Conservation (phyloP, 2,797 vertebrate genomes). For the Acanthis flammea region DNA sequence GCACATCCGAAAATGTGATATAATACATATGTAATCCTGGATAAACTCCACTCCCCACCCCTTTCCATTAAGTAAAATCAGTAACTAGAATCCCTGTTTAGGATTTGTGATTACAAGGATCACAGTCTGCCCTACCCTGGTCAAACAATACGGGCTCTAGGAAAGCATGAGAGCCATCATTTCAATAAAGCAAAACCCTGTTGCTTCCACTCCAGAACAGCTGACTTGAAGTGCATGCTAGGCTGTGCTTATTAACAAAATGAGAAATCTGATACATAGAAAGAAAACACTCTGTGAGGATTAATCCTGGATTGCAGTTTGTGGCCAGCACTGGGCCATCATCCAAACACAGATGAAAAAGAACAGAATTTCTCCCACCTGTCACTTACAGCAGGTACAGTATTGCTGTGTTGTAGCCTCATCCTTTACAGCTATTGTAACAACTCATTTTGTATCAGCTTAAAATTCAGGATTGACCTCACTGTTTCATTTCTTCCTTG, state of each 20-base stretch:
- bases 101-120: constrained; percentile 58
- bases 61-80: constrained; percentile 41
- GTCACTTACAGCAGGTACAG: constrained; percentile 65
- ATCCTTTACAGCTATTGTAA: constrained; percentile 31
- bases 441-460: constrained; percentile 36
- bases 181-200: constrained; percentile 73
- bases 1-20: background rate
- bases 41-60: constrained; percentile 50
- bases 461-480: constrained; percentile 58
- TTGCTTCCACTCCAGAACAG: constrained; percentile 71
- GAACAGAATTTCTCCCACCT: constrained; percentile 58
- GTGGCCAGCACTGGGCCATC: constrained; percentile 66
- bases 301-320: constrained; percentile 71
- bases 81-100: constrained; percentile 38
- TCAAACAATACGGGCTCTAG: constrained; percentile 51
- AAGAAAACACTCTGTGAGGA: constrained; percentile 77
- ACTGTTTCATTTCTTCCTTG: constrained; percentile 52
- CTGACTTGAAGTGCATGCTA: constrained; percentile 73
- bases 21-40: constrained; percentile 27
- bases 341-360: constrained; percentile 60
- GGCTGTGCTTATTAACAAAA: constrained; percentile 78
- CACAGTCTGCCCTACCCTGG: background rate
- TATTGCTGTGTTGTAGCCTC: background rate
- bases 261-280: constrained; percentile 78
- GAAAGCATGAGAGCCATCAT: constrained; percentile 54